phyloP scores from a whole-genome alignment of 1,140 invertebrate species.

The Zaprionus kolodkinae region DNA sequence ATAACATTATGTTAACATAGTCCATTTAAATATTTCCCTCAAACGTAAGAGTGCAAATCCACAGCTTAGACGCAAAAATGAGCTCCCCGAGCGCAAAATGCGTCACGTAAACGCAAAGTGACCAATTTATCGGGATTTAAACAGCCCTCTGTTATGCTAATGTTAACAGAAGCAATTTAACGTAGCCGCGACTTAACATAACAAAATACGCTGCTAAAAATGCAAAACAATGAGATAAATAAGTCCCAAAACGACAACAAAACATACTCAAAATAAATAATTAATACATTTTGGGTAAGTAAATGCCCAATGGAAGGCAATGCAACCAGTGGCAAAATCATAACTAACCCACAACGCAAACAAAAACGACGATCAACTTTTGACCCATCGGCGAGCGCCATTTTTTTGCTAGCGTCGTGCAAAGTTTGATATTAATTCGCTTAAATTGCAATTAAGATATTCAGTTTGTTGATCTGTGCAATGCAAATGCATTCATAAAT shows the following conservation, averaged over 20 bases:
- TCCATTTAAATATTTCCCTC: background rate
- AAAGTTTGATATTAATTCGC: conserved; percentile 45
- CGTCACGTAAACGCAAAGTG: conserved; percentile 4
- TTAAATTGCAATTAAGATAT: background rate
- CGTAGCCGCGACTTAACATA: conserved; percentile 39
- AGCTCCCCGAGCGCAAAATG: conserved; percentile 1
- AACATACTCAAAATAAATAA: conserved; percentile 34
- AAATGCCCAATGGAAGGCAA: background rate
- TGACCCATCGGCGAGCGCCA: conserved; percentile 60
- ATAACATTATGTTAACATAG: background rate
- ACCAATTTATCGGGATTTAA: background rate
- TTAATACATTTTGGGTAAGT: conserved; percentile 30
- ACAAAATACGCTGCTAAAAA: conserved; percentile 40
- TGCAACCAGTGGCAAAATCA: conserved; percentile 8
- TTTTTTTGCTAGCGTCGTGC: conserved; percentile 58
- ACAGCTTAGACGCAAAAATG: background rate
- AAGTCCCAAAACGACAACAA: conserved; percentile 35
- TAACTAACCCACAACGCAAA: background rate
- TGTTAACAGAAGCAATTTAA: conserved; percentile 21
- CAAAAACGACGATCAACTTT: conserved; percentile 14
- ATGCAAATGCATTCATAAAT: background rate
- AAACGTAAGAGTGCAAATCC: background rate
- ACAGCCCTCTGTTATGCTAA: conserved; percentile 9
- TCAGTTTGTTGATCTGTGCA: background rate
- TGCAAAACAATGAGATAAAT: conserved; percentile 52